Conservation (phyloP, 2,888 invertebrate genomes). For the Lasioglossum oenotherae region DNA sequence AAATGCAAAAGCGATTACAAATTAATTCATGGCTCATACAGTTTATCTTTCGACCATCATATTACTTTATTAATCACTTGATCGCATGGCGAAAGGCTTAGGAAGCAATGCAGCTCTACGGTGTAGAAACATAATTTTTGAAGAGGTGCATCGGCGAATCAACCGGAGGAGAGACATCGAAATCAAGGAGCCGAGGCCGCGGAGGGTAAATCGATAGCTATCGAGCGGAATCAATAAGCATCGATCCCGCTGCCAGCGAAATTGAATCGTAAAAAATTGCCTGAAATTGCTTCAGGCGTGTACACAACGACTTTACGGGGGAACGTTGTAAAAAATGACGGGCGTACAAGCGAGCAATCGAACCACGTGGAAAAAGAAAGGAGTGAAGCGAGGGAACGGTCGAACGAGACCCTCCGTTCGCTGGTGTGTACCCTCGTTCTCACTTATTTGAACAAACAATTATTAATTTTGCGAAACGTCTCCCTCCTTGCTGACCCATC, state of each 20-base stretch:
- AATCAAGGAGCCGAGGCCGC: neutral
- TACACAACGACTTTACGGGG: neutral
- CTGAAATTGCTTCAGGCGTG: constrained; percentile 8
- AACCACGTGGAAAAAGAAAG: neutral
- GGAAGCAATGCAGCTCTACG: neutral
- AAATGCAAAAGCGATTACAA: neutral
- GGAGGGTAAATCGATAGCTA: constrained; percentile 18
- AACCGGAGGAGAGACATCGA: neutral
- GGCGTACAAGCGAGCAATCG: constrained; percentile 10
- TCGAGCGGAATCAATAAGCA: constrained; percentile 7
- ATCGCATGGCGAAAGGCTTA: too few relatives aligned
- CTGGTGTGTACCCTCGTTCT: neutral
- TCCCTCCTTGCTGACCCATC: neutral
- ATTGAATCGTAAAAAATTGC: too few relatives aligned
- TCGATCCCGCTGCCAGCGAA: constrained; percentile 11
- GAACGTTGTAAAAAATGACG: constrained; percentile 13
- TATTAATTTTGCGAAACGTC: neutral
- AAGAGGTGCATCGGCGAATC: neutral
- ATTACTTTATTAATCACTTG: neutral
- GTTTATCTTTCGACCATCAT: neutral
- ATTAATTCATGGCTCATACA: neutral
- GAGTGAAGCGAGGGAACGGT: neutral
- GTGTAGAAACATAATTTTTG: too few relatives aligned
- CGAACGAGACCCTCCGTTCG: neutral
- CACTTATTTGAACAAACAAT: neutral